phyloP scores from a whole-genome alignment of 2,888 invertebrate species.

The Oscheius sp. region DNA sequence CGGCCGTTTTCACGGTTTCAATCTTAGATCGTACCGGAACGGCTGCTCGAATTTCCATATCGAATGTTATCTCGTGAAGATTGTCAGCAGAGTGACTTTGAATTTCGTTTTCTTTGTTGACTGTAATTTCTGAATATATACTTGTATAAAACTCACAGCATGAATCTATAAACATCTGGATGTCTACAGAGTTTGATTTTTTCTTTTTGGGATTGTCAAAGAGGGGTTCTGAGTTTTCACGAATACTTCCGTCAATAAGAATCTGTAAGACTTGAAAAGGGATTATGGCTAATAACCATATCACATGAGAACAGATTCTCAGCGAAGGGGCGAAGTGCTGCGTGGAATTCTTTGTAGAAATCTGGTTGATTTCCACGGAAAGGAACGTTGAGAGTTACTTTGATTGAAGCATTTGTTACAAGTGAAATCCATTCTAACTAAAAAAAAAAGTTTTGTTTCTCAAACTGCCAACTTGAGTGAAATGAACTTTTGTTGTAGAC shows the following conservation, averaged over 20 bases:
- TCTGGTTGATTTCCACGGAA: conserved; percentile 33
- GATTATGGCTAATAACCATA: conserved; percentile 14
- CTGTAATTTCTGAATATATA: conserved; percentile 17
- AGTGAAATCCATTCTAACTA: conserved; percentile 52
- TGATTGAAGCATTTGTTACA: conserved; percentile 49
- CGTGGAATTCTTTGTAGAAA: conserved; percentile 50
- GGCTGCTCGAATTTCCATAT: conserved; percentile 54
- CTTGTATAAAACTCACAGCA: conserved; percentile 33
- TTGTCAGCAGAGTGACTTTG: conserved; percentile 35
- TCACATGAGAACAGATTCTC: conserved; percentile 43
- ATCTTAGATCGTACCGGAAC: conserved; percentile 50
- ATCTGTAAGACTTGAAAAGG: conserved; percentile 32
- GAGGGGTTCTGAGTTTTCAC: conserved; percentile 44
- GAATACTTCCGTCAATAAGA: conserved; percentile 46
- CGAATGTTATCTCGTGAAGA: conserved; percentile 45
- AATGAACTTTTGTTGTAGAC: conserved; percentile 36
- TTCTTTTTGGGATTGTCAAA: conserved; percentile 55
- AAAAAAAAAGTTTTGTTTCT: background rate
- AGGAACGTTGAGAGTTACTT: conserved; percentile 43
- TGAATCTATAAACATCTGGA: conserved; percentile 48
- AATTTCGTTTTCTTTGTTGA: conserved; percentile 39
- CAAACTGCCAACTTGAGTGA: conserved; percentile 29
- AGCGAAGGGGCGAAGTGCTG: conserved; percentile 45
- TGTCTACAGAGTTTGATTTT: conserved; percentile 50
- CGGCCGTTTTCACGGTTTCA: conserved; percentile 48